Evolutionary conservation across 1,140 invertebrate genomes (phyloP).

Genomic region (Eumaeus atala): DNA sequence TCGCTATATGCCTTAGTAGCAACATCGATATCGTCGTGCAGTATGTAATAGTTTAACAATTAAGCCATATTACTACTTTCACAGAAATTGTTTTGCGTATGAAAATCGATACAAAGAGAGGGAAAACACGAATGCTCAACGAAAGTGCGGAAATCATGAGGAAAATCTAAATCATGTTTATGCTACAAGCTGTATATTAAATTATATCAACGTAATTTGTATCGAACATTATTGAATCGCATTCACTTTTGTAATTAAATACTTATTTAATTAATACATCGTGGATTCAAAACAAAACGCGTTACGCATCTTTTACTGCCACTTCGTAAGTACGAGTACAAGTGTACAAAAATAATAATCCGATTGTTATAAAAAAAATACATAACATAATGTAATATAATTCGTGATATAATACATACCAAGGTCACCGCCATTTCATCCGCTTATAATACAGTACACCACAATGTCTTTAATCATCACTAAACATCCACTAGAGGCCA

Average conservation of each 20-base stretch:
- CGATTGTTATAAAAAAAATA: too few relatives aligned
- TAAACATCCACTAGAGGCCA: slow-evolving; percentile 35
- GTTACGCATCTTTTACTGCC: too few relatives aligned
- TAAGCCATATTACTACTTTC: background rate
- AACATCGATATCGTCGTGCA: too few relatives aligned
- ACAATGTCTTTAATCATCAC: slow-evolving; percentile 60
- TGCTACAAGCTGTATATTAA: too few relatives aligned
- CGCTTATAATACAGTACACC: slow-evolving; percentile 33
- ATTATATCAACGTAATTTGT: too few relatives aligned
- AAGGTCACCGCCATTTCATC: slow-evolving; percentile 42
- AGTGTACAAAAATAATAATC: too few relatives aligned
- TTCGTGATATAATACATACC: slow-evolving; percentile 40
- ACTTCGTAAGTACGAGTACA: too few relatives aligned
- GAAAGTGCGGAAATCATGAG: background rate
- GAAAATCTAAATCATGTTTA: background rate
- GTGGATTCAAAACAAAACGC: too few relatives aligned
- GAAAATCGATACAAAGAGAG: background rate
- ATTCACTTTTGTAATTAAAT: too few relatives aligned
- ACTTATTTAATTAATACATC: too few relatives aligned
- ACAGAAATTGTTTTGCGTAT: slow-evolving; percentile 1
- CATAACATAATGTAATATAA: background rate
- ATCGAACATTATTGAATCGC: too few relatives aligned
- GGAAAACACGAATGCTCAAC: background rate
- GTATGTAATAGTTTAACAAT: background rate
- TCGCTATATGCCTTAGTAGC: too few relatives aligned